Conservation (phyloP, 2,113 vertebrate species). For the Cygnus atratus region DNA sequence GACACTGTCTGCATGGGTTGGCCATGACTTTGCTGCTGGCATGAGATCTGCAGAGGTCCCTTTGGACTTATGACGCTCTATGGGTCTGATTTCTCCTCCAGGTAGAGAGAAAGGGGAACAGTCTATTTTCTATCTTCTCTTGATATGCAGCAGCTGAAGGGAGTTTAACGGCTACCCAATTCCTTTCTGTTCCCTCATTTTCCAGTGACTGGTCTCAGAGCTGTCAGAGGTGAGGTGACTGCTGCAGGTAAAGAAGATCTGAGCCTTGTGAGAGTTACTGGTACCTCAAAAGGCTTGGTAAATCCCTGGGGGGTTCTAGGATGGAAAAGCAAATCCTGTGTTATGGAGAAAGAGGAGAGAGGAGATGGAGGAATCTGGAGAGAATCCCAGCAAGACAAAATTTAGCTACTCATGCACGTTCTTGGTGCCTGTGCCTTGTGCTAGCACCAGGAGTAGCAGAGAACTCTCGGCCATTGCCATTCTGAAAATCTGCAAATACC, state of each 20-base stretch:
- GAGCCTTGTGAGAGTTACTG: neutral
- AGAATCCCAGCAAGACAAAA: neutral
- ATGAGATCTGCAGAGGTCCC: neutral
- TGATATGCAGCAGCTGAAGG: neutral
- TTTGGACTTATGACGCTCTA: neutral
- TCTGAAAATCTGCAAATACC: neutral
- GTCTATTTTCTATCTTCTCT: neutral
- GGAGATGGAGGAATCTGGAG: neutral
- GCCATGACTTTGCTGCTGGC: neutral
- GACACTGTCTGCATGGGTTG: neutral
- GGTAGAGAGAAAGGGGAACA: neutral
- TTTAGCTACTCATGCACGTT: neutral
- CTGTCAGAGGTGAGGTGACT: neutral
- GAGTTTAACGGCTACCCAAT: neutral
- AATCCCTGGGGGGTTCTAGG: neutral
- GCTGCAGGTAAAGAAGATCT: neutral
- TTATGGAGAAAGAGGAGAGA: neutral
- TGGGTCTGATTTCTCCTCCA: neutral
- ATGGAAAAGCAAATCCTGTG: neutral
- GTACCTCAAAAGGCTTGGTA: neutral
- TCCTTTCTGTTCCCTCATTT: neutral
- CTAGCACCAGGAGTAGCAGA: neutral
- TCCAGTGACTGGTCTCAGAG: neutral
- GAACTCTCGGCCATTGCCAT: neutral
- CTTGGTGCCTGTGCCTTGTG: neutral